A percentile compares a stretch with the other conserved stretches of the same genome.
phyloP scores from a whole-genome alignment of 2,888 invertebrate species.

The Polyommatus iphigenia region DNA sequence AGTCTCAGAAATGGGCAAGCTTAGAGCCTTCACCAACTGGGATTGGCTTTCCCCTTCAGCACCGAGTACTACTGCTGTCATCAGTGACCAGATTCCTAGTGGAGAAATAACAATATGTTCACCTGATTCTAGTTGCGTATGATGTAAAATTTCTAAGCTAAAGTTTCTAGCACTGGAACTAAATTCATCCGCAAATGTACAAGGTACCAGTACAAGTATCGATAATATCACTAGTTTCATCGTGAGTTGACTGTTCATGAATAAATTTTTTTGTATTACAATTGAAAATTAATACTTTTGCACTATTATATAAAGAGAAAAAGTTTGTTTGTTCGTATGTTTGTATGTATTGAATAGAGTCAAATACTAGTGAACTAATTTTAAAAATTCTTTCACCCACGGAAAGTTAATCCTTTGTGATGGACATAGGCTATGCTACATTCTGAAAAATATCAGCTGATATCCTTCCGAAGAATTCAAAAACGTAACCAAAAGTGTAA shows the following conservation, averaged over 20 bases:
- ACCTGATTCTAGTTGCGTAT: constrained; percentile 57
- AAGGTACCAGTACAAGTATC: constrained; percentile 52
- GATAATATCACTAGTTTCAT: constrained; percentile 54
- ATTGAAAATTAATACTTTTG: no score
- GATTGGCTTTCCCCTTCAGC: constrained; percentile 58
- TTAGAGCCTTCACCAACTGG: constrained; percentile 40
- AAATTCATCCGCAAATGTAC: constrained; percentile 49
- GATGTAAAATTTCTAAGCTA: constrained; percentile 61
- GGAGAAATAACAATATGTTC: constrained; percentile 70
- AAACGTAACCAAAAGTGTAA: no score
- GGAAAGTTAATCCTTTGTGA: no score
- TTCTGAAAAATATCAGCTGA: no score
- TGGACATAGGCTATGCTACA: no score
- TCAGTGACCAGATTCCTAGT: constrained; percentile 69
- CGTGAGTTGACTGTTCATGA: constrained; percentile 47
- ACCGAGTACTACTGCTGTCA: constrained; percentile 65
- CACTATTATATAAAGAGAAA: no score
- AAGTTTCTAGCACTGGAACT: constrained; percentile 60
- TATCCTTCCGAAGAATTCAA: no score
- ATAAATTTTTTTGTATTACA: constrained; percentile 48
- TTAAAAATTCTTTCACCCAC: no score
- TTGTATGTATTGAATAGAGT: no score
- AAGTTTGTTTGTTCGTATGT: no score
- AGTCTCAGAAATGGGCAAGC: neutral
- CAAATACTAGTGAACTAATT: no score